Evolutionary conservation across 2,797 vertebrate genomes (phyloP).

Genomic region (Spondyliosoma cantharus): DNA sequence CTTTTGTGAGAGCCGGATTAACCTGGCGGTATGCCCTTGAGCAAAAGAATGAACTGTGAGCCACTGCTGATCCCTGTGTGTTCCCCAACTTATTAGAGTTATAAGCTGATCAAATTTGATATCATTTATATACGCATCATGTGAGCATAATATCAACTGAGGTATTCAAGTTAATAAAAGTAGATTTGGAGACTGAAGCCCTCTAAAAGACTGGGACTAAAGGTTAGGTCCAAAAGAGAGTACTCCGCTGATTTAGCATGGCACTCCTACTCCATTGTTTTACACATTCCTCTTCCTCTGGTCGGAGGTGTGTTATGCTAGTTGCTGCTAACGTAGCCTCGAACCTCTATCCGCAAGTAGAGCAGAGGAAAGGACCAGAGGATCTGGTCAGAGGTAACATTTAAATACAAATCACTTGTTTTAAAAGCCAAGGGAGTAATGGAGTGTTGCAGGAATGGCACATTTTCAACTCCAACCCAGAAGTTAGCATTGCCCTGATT

Average conservation of each 20-base stretch:
- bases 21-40: background rate
- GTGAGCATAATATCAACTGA: background rate
- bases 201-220: background rate
- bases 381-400: too few relatives aligned
- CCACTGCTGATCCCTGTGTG: background rate
- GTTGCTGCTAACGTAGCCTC: background rate
- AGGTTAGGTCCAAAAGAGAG: background rate
- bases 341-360: background rate
- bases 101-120: background rate
- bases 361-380: too few relatives aligned
- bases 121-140: background rate
- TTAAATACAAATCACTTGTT: too few relatives aligned
- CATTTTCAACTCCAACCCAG: too few relatives aligned
- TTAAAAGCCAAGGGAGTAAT: too few relatives aligned
- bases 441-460: too few relatives aligned
- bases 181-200: background rate
- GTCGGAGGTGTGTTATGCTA: background rate
- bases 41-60: slow-evolving; percentile 16
- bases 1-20: background rate
- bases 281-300: background rate
- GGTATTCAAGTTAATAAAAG: background rate
- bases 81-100: background rate
- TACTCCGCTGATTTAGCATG: background rate
- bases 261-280: background rate
- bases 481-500: too few relatives aligned